A percentile compares a stretch with the other conserved stretches of the same genome.
Evolutionary conservation across 2,888 invertebrate species (phyloP).

Genomic region (Mesorhabditis spiculigera): DNA sequence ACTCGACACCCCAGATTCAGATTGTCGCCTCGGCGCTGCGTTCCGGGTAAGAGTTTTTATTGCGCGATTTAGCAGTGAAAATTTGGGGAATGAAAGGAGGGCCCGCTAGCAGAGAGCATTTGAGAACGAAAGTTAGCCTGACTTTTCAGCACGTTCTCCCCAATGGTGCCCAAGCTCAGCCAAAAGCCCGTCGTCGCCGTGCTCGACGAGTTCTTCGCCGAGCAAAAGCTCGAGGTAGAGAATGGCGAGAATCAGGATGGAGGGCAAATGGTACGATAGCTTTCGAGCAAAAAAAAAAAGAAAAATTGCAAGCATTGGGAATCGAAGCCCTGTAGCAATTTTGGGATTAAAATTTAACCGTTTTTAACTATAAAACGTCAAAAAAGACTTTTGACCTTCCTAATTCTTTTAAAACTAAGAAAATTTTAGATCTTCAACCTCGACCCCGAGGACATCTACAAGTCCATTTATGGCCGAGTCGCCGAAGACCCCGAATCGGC

Average conservation of each 20-base stretch:
- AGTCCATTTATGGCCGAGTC: neutral
- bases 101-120: neutral
- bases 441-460: constrained; percentile 25
- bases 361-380: too few species aligned
- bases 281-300: too few species aligned
- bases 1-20: constrained; percentile 14
- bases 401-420: neutral
- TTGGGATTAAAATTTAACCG: too few species aligned
- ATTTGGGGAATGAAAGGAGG: too few species aligned
- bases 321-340: too few species aligned
- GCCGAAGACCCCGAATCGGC: constrained; percentile 15
- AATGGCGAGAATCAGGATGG: neutral
- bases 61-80: too few species aligned
- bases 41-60: neutral
- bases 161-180: neutral
- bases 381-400: too few species aligned
- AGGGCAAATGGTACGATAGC: too few species aligned
- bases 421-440: constrained; percentile 29
- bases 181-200: neutral
- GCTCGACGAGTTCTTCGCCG: neutral
- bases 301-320: too few species aligned
- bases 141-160: neutral
- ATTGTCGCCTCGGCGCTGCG: constrained; percentile 11
- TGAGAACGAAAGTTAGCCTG: neutral
- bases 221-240: neutral